A percentile compares a stretch with the other conserved stretches of the same genome.
These are phyloP conservation scores for Dasyurus viverrinus DNA, from an alignment of 2,113 vertebrate genomes.

Conservation along the genomic window DNA sequence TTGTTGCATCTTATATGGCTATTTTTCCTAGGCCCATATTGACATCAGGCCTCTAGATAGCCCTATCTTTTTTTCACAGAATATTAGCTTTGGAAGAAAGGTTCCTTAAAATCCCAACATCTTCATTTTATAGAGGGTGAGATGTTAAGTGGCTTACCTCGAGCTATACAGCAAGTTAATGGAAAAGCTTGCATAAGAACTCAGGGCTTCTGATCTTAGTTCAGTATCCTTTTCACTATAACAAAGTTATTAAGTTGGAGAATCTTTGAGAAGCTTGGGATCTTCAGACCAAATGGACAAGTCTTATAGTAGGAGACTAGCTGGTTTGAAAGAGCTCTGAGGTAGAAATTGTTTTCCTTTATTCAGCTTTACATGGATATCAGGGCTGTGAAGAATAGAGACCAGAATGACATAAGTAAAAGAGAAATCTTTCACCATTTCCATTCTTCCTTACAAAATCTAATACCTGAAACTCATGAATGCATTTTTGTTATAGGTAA, in stretches of 20 bases:
- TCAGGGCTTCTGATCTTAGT: not conserved
- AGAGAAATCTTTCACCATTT: not conserved
- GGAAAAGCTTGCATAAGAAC: not conserved
- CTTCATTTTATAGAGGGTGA: not conserved
- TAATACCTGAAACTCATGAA: not conserved
- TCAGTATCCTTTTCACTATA: not conserved
- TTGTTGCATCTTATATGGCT: not conserved
- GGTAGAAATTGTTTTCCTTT: not conserved
- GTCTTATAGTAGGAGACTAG: not conserved
- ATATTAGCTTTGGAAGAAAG: not conserved
- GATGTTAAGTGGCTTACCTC: not conserved
- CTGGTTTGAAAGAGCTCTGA: not conserved
- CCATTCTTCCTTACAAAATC: not conserved
- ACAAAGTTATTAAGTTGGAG: not conserved
- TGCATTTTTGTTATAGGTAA: conserved; percentile 85
- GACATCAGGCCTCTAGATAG: not conserved
- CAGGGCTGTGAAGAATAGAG: not conserved
- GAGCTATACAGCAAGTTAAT: not conserved
- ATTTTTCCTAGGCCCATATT: not conserved
- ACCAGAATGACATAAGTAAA: not conserved
- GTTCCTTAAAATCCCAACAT: not conserved
- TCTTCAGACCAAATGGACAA: not conserved
- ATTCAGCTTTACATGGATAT: not conserved
- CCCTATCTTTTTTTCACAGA: not conserved
- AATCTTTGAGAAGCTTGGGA: not conserved